A percentile compares a stretch with the other conserved stretches of the same genome.
Evolutionary conservation across 2,888 invertebrate species (phyloP).

Genomic region (Sesia bembeciformis): DNA sequence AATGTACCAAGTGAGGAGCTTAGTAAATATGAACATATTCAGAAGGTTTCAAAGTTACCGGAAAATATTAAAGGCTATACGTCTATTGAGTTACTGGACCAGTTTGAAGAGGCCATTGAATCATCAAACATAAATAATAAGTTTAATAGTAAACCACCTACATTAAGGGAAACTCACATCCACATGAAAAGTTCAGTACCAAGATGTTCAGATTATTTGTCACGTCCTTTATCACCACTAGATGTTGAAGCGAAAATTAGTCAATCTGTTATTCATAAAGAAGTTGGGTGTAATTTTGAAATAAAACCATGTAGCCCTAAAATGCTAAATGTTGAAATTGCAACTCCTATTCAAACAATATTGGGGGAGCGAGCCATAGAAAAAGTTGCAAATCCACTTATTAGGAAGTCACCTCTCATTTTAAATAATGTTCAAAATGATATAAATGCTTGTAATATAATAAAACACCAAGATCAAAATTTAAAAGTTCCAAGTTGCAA

Average conservation of each 20-base stretch:
- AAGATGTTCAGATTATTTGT: slow-evolving; percentile 19
- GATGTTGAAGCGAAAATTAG: slow-evolving; percentile 72
- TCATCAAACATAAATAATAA: slow-evolving; percentile 39
- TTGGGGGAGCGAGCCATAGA: slow-evolving; percentile 55
- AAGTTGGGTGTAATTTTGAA: slow-evolving; percentile 71
- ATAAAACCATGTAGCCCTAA: slow-evolving; percentile 69
- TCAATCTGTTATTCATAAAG: slow-evolving; percentile 70
- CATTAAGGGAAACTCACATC: slow-evolving; percentile 24
- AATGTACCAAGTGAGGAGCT: slow-evolving; percentile 66
- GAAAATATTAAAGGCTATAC: slow-evolving; percentile 70
- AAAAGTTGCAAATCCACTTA: slow-evolving; percentile 55
- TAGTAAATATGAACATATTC: slow-evolving; percentile 66
- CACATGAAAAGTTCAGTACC: slow-evolving; percentile 17
- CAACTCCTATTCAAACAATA: slow-evolving; percentile 50
- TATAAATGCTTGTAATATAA: slow-evolving; percentile 17
- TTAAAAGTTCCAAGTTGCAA: slow-evolving; percentile 45
- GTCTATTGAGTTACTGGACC: slow-evolving; percentile 57
- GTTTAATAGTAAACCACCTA: slow-evolving; percentile 21
- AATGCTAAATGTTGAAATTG: slow-evolving; percentile 62
- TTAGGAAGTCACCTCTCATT: slow-evolving; percentile 28
- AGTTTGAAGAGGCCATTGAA: slow-evolving; percentile 65
- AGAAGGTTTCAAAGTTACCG: slow-evolving; percentile 66
- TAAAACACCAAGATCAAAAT: slow-evolving; percentile 27
- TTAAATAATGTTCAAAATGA: slow-evolving; percentile 13
- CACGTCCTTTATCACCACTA: slow-evolving; percentile 58